Base-by-base conservation (phyloP, 2,888 invertebrate genomes). In the Chymomyza amoena region DNA sequence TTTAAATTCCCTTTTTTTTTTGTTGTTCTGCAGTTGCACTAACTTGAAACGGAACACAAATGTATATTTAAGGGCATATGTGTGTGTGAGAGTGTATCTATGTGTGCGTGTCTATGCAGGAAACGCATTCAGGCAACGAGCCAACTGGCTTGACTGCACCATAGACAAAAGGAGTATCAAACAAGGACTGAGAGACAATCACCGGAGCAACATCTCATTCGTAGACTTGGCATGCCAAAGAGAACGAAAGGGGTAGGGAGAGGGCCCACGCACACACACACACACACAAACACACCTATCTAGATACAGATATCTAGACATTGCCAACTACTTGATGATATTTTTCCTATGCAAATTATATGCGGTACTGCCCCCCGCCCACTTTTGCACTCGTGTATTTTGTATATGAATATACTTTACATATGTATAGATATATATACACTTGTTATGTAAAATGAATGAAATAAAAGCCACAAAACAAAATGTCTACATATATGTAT, bases 31-130 rank as follows among this genome's bases (percentile, higher is more conserved):
- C 75, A 64, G 77, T 76, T 75, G 82, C 82, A 82, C 85, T 82
- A 82, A 87, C 87, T 83, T 84, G 81, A 85, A 84, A 80, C 81
- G 85, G 87, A 85, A 84, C 87, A 85, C 85, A 77, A 87, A 84
- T 87, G 83, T 80, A 77, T 80, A 82, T 80, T 80, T 78, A 78
- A 84, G 71, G 70, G 73, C 70, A 67, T 66, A 59, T 62, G 57
- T 51, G 68, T 39, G 64, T 65, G 70, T 70, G 60, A 57, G 61
- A 59, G 62, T 50, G 32, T 70, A 59, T 62, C 32, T 74, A 63
- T 68, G 71, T 18, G 13, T n/a, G 52, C 20, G 32, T 36, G 61
- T 51, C 36, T 61, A 61, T 52, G 61, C 52, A 10, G 15, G 51
- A 20, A 16, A 69, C 66, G 64, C 64, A 64, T 56, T 54, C 61